Percentiles rank a stretch among this genome's conserved stretches.
phyloP scores from a whole-genome alignment of 2,113 vertebrate genomes.

The Narcine bancroftii region DNA sequence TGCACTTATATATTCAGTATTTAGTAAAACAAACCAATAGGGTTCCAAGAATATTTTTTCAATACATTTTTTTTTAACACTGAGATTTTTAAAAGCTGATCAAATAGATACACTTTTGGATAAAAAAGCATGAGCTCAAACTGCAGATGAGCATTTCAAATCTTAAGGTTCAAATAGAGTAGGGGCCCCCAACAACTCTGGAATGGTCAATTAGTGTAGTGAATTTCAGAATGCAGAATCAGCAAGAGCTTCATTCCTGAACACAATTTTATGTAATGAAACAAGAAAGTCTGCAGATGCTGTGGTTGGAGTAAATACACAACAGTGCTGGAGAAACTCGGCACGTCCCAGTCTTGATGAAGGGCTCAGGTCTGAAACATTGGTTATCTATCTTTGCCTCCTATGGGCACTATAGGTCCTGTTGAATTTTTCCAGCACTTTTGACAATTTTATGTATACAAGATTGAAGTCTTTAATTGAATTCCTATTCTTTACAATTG shows the following conservation, averaged over 20 bases:
- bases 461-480: background rate
- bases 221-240: background rate
- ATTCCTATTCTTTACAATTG: background rate
- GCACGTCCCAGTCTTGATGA: no score
- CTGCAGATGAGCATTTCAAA: background rate
- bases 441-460: background rate
- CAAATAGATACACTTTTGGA: no score
- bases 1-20: background rate
- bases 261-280: background rate
- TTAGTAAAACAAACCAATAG: background rate
- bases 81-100: background rate
- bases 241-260: background rate
- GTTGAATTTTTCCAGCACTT: no score
- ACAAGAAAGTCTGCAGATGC: no score
- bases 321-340: no score
- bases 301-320: no score
- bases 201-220: background rate
- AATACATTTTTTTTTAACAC: no score
- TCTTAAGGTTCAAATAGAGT: background rate
- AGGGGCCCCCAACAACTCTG: background rate
- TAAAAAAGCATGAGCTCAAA: background rate
- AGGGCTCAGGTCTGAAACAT: no score
- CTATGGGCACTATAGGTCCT: no score
- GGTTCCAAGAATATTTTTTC: background rate
- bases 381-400: no score